Base-by-base conservation (phyloP, 2,113 vertebrate species). In the Macheiramphus alcinus region DNA sequence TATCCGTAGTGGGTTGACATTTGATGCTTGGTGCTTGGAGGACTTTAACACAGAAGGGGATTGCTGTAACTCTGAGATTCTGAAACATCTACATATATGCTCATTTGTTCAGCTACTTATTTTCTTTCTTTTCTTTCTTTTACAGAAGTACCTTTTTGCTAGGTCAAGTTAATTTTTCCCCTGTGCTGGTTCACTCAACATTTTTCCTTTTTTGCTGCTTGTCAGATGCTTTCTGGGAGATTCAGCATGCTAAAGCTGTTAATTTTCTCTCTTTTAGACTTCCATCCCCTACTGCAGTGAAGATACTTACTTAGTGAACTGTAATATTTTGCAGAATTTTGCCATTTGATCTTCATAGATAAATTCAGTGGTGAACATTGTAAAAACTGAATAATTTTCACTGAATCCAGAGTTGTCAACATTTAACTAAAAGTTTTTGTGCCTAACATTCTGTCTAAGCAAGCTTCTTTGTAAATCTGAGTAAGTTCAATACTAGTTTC, bases 331-430 rank as follows among this genome's bases (percentile, higher is more conserved):
- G 88, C 63, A 92, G 42, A 80, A 68, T 80, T 95, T 96, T 95
- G 52, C 86, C 56, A 86, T 62, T 94, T 91, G 79, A 94, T 91
- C 70, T 45, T 70, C 80, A 78, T 63, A 55, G 63, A 75, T 71
- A 90, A 89, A 72, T 86, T 94, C 70, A 84, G 86, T 94, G 71
- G 61, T 81, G 34, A 95, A 31, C 32, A 71, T 62, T 3, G 4
- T 89, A 93, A 89, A 92, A 94, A 88, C 8, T 15, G 70, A 97
- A 43, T 93, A 94, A 91, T 97, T 94, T 97, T 94, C 48, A 91
- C 66, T 86, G 73, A 95, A 94, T 88, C 50, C 27, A 66, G 80
- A 95, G 96, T 43, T 66, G 19, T 73, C 32, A 70, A 80, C 36
- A 53, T 90, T 62, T 71, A 86, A 45, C 25, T 66, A 72, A 88